Base-by-base conservation (phyloP, 1,140 invertebrate species). In the Caenorhabditis remanei region DNA sequence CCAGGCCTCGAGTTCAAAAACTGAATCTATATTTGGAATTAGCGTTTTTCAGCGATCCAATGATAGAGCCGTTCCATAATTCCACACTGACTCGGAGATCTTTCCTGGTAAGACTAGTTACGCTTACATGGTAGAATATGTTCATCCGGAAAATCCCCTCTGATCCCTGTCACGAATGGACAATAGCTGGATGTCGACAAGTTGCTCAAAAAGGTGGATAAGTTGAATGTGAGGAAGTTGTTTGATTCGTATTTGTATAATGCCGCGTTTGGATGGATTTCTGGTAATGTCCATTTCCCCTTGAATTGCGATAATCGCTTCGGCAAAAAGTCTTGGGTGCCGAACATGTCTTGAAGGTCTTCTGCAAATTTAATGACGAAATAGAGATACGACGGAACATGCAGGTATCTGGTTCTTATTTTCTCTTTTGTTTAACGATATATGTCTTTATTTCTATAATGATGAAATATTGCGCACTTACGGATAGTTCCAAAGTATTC, bases 291-390 rank as follows among this genome's bases (percentile, higher is more conserved):
- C 71, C 71, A 79, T 50, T 79, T 79, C 24, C 71, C 71, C 8
- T 24, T 50, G n/a, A 79, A 79, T 24, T 79, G 71, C 46, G 71
- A 79, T 32, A 79, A 14, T 21, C 71, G 71, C n/a, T 79, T 79
- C 11, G 71, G 71, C n/a, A 79, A 24, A n/a, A 50, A 79, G n/a
- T 79, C 71, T 24, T 79, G 46, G 71, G 46, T n/a, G 46, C 71
- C 71, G 46, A 79, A 79, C 5, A 79, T 50, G 5, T 79, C 46
- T 79, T 50, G 46, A 53, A 79, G 71, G 46, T 79, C 71, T 79
- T 79, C 71, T 79, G 46, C 2, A 79, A 79, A 24, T 53, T 46
- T 0, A n/a, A 32, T 32, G 32, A 32, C 32, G 32, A 32, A 32
- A 32, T 32, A 32, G 32, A 32, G 0, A 32, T 32, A 32, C 32